A percentile compares a stretch with the other conserved stretches of the same genome.
Conservation (phyloP, 2,113 vertebrate species). For the Dicerorhinus sumatrensis region DNA sequence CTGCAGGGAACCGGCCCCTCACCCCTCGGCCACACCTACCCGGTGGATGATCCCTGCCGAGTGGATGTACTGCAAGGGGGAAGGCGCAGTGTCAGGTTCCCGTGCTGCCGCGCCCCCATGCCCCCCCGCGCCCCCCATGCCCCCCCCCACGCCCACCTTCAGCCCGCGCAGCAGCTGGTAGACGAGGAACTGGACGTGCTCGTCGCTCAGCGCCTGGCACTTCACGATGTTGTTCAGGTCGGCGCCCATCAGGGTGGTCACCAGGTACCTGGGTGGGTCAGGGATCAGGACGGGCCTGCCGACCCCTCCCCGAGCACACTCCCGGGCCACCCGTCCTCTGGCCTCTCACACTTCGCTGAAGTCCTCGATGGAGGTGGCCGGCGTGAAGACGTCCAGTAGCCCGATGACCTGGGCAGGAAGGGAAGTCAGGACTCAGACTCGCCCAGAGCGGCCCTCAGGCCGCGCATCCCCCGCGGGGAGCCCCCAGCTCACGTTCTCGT, state of each 20-base stretch:
- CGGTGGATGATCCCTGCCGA: conserved; percentile 98
- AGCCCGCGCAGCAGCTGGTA: conserved; percentile 98
- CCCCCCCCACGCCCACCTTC: conserved; percentile 88
- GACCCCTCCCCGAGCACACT: rapidly evolving
- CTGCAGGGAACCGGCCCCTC: too few species aligned
- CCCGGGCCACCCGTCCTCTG: too few species aligned
- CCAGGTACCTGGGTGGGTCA: conserved; percentile 91
- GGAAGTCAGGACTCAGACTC: background rate
- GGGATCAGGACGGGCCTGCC: background rate
- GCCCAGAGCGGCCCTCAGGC: too few species aligned
- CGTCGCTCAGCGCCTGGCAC: conserved; percentile 97
- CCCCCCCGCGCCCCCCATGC: background rate
- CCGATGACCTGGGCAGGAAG: conserved; percentile 88
- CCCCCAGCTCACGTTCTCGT: conserved; percentile 88
- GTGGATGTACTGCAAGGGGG: conserved; percentile 96
- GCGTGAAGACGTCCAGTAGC: conserved; percentile 97
- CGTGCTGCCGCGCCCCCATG: too few species aligned
- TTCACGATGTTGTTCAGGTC: conserved; percentile 99
- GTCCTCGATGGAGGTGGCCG: conserved; percentile 93
- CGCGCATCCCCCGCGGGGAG: rapidly evolving
- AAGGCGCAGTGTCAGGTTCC: background rate
- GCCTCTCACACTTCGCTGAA: conserved; percentile 96
- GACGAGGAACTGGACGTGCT: conserved; percentile 98
- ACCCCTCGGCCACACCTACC: conserved; percentile 88
- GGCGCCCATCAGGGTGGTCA: conserved; percentile 98